Conservation (phyloP, 2,113 vertebrate species). For the Barbus barbus region DNA sequence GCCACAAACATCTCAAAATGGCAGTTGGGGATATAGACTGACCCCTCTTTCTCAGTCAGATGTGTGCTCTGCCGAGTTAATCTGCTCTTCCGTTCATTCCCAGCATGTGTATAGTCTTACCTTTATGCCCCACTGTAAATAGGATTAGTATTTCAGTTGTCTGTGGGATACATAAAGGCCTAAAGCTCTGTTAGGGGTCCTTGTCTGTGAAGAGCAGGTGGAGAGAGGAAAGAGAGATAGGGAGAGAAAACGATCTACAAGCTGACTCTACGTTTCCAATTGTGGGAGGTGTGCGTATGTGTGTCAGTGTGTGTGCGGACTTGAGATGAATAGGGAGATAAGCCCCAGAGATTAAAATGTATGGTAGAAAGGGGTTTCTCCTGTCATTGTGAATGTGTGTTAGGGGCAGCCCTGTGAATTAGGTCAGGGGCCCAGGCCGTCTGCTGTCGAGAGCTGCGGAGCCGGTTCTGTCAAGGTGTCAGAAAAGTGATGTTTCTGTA, state of each 20-base stretch:
- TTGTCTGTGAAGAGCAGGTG: slow-evolving; percentile 66
- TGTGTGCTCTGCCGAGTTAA: slow-evolving; percentile 52
- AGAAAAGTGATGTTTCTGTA: slow-evolving; percentile 11
- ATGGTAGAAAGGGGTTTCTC: slow-evolving; percentile 14
- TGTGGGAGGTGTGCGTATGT: slow-evolving; percentile 36
- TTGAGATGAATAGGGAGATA: slow-evolving; percentile 26
- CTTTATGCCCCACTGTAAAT: slow-evolving; percentile 69
- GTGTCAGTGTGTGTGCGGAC: neutral
- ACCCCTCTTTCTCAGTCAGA: slow-evolving; percentile 58
- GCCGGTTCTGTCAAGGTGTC: slow-evolving; percentile 37
- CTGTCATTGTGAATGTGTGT: slow-evolving; percentile 23
- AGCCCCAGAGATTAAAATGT: slow-evolving; percentile 33
- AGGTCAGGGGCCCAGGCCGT: slow-evolving; percentile 31
- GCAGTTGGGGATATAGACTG: neutral
- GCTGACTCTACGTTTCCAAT: slow-evolving; percentile 54
- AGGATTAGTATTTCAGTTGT: slow-evolving; percentile 71
- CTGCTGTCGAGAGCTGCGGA: slow-evolving; percentile 22
- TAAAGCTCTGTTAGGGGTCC: slow-evolving; percentile 54
- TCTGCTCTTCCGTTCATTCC: slow-evolving; percentile 62
- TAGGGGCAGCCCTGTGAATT: slow-evolving; percentile 16
- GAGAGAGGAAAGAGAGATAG: slow-evolving; percentile 54
- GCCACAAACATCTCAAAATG: slow-evolving; percentile 7
- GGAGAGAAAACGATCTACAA: slow-evolving; percentile 58
- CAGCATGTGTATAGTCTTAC: slow-evolving; percentile 68
- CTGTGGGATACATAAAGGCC: slow-evolving; percentile 62